Evolutionary conservation across 2,888 invertebrate species (phyloP), one percentile per base, ranked within the genome.

Genomic region (Dolichomitus sp.): DNA sequence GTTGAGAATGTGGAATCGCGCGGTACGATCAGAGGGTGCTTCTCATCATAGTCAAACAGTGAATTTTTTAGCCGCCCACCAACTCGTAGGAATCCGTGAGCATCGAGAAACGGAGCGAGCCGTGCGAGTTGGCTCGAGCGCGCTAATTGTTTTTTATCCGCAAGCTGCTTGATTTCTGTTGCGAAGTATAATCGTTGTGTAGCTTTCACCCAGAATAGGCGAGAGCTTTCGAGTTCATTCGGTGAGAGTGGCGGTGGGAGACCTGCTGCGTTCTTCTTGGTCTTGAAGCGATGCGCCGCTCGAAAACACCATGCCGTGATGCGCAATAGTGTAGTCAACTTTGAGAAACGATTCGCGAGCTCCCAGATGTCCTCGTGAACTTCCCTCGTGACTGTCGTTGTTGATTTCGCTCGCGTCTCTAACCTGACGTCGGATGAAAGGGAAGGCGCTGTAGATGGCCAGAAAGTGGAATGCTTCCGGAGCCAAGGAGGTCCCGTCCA

Each of bases 401-500:
- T n/a, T n/a, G n/a, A n/a, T n/a, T n/a, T n/a, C n/a, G n/a, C n/a
- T n/a, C n/a, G n/a, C n/a, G 17, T n/a, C n/a, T 65, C 65, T 27
- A 65, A n/a, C 0, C 1, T n/a, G 5, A n/a, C 27, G n/a, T 65
- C 30, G 12, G 23, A 5, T 2, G 1, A 4, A 0, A 45, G 65
- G 2, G n/a, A 6, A 27, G 48, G 65, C 5, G 7, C 2, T 1
- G 48, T 5, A 14, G 30, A 65, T 2, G 65, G 48, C 65, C 45
- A 65, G 7, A 9, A 12, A 1, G 48, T 5, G 3, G 65, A 65
- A 3, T 65, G 48, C 6, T 30, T 65, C 2, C n/a, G 0, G n/a
- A 72, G 59, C 72, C 72, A 72, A 1, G 45, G 4, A 1, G 72
- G 48, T 0, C 72, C 72, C 12, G 9, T 11, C 72, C 72, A 72